phyloP scores from a whole-genome alignment of 2,113 vertebrate species.

The Taurulus bubalis region DNA sequence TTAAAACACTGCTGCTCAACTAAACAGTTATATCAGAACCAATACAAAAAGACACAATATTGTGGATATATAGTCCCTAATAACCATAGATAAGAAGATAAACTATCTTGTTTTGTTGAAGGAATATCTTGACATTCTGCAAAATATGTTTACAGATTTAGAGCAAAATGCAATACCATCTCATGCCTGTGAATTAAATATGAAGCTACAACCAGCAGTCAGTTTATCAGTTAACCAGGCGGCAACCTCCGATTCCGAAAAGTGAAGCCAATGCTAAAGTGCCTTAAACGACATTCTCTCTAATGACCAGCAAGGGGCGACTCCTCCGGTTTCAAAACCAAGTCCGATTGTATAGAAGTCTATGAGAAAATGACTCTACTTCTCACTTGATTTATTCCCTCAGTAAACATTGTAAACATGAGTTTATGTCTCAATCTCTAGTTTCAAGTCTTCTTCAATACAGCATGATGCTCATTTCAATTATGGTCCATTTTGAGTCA shows the following conservation, averaged over 20 bases:
- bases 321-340: background rate
- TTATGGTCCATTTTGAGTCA: background rate
- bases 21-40: background rate
- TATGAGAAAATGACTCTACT: too few species aligned
- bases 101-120: background rate
- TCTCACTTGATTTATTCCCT: too few species aligned
- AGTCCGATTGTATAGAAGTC: background rate
- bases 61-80: background rate
- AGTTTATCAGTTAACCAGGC: background rate
- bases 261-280: background rate
- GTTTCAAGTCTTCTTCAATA: too few species aligned
- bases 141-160: background rate
- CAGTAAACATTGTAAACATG: too few species aligned
- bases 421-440: too few species aligned
- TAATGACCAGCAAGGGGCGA: background rate
- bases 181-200: background rate
- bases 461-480: background rate
- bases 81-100: background rate
- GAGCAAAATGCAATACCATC: background rate
- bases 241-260: too few species aligned
- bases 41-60: background rate
- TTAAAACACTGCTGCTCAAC: background rate
- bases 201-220: background rate
- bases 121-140: background rate
- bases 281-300: background rate